A percentile compares a stretch with the other conserved stretches of the same genome.
Conservation (phyloP, 2,888 invertebrate species). For the Eueremaeus valkanovi region DNA sequence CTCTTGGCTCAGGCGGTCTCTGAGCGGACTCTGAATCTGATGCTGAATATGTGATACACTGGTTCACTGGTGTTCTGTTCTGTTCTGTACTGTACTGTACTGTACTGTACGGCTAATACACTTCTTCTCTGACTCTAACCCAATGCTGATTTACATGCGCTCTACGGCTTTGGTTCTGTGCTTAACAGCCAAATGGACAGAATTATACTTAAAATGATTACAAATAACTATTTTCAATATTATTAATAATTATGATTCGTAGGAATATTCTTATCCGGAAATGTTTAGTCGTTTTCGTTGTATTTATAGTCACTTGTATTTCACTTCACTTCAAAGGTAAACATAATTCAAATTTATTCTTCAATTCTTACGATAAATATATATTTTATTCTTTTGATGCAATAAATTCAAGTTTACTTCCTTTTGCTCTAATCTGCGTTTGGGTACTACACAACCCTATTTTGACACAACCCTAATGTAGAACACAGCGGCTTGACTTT, state of each 20-base stretch:
- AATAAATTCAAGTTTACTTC: no score
- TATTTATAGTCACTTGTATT: slow-evolving; percentile 38
- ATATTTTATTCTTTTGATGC: no score
- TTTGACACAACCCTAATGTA: no score
- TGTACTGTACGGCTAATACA: background rate
- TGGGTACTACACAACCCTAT: no score
- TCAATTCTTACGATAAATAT: no score
- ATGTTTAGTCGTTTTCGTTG: slow-evolving; percentile 34
- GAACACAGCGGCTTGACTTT: no score
- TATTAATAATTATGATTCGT: slow-evolving; percentile 30
- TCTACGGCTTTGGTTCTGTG: no score
- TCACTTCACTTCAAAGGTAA: slow-evolving; percentile 40
- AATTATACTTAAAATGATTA: background rate
- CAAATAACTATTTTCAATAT: no score
- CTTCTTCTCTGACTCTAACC: background rate
- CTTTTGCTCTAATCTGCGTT: no score
- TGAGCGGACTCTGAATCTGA: background rate
- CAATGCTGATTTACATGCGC: slow-evolving; percentile 4
- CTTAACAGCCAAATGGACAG: background rate
- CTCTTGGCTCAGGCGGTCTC: background rate
- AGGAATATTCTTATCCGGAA: slow-evolving; percentile 33
- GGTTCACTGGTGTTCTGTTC: background rate
- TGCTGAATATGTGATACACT: background rate
- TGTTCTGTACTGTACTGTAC: background rate
- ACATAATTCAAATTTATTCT: no score